These are phyloP conservation scores for Burhinus oedicnemus DNA, from an alignment of 2,113 vertebrate species.

Conservation along the genomic window DNA sequence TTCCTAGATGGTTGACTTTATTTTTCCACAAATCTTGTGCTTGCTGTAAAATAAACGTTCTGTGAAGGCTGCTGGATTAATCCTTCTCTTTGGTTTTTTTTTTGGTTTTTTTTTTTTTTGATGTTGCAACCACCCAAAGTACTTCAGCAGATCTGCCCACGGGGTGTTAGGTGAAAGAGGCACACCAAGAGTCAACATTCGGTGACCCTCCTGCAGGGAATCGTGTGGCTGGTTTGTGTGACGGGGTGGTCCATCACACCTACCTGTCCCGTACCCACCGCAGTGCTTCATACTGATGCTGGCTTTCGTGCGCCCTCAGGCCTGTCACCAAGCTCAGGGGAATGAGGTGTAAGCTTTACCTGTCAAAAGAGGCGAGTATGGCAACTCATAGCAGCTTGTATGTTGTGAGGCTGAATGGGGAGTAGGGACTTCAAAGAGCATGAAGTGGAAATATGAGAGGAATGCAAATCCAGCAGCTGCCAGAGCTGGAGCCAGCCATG, in stretches of 20 bases:
- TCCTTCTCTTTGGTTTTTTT: too few relatives aligned
- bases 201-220: background rate
- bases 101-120: background rate
- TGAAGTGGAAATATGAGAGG: background rate
- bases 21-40: background rate
- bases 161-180: background rate
- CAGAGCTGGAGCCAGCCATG: background rate
- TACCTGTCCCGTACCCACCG: background rate
- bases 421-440: background rate
- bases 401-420: background rate
- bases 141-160: background rate
- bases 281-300: background rate
- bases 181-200: background rate
- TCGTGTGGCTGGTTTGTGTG: fast-evolving
- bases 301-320: background rate
- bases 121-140: background rate
- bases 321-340: background rate
- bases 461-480: background rate
- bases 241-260: background rate
- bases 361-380: background rate
- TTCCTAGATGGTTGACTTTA: background rate
- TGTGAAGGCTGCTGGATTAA: too few relatives aligned
- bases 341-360: background rate
- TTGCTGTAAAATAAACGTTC: too few relatives aligned
- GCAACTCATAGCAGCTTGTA: background rate